Evolutionary conservation across 2,113 vertebrate species (phyloP).

Genomic region (Caretta caretta): DNA sequence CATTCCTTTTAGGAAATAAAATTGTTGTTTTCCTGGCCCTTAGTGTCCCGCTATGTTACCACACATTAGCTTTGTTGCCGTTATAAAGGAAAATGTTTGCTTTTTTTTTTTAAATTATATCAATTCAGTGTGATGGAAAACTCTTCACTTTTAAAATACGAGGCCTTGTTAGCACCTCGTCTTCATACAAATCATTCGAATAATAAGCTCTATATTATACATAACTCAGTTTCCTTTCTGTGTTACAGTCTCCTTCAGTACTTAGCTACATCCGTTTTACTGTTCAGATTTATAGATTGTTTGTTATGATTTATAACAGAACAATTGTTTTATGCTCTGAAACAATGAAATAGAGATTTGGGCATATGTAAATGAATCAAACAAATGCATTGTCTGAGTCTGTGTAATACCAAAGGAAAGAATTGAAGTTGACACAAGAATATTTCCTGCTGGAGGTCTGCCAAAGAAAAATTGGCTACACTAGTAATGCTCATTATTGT

Average conservation of each 20-base stretch:
- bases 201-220: not conserved
- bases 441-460: conserved; percentile 71
- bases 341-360: conserved; percentile 40
- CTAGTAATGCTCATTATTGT: conserved; percentile 25
- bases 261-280: conserved; percentile 37
- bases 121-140: not conserved
- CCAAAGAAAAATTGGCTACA: conserved; percentile 56
- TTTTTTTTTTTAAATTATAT: conserved; percentile 20
- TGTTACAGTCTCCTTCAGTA: conserved; percentile 2
- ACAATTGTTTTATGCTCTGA: conserved; percentile 56
- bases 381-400: conserved; percentile 29
- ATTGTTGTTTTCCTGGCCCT: not conserved
- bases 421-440: conserved; percentile 40
- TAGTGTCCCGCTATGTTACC: not conserved
- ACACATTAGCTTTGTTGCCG: not conserved
- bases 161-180: not conserved
- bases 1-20: conserved; percentile 17
- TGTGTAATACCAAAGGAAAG: conserved; percentile 35
- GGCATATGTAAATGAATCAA: conserved; percentile 53
- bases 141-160: not conserved
- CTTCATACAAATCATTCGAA: conserved; percentile 42
- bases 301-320: conserved; percentile 57
- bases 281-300: conserved; percentile 35
- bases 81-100: not conserved
- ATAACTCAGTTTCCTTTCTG: conserved; percentile 18